These are phyloP conservation scores for Erethizon dorsatum DNA, from an alignment of 2,797 vertebrate species.

Conservation along the genomic window DNA sequence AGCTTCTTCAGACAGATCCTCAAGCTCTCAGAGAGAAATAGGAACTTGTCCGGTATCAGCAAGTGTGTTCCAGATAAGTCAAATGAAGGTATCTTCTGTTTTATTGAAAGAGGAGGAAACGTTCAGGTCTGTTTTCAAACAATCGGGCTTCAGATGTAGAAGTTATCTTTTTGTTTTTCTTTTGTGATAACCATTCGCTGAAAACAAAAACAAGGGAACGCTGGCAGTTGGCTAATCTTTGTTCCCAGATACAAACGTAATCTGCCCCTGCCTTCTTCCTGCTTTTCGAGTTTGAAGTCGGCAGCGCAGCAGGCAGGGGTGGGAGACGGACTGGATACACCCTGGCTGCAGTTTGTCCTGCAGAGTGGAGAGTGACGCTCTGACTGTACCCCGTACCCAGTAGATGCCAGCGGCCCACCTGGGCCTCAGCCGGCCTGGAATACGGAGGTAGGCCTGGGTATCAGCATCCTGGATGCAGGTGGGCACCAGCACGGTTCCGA, in stretches of 20 bases:
- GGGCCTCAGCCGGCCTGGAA: neutral
- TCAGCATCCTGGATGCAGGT: neutral
- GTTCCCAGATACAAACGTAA: constrained; percentile 54
- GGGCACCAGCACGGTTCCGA: neutral
- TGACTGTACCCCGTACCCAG: neutral
- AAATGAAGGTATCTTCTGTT: constrained; percentile 21
- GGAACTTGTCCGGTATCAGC: constrained; percentile 64
- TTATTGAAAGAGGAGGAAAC: constrained; percentile 77
- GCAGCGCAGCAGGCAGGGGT: neutral
- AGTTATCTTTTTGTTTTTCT: constrained; percentile 77
- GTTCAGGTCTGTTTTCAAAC: constrained; percentile 73
- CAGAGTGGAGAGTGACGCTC: neutral
- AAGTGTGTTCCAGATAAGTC: constrained; percentile 70
- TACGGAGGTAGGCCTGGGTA: constrained; percentile 55
- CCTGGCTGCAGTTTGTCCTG: neutral
- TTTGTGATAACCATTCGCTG: constrained; percentile 67
- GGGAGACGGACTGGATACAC: constrained; percentile 11
- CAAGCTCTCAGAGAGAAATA: constrained; percentile 38
- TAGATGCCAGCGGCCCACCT: neutral
- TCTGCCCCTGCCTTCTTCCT: constrained; percentile 46
- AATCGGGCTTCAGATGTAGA: constrained; percentile 59
- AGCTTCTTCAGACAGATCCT: constrained; percentile 54
- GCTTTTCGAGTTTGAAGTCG: constrained; percentile 58
- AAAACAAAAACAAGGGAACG: constrained; percentile 64
- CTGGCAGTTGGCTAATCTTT: constrained; percentile 72